Evolutionary conservation across 92 coral and sea anemone species (phyloP).

Genomic region (Isaurus tuberculatus): DNA sequence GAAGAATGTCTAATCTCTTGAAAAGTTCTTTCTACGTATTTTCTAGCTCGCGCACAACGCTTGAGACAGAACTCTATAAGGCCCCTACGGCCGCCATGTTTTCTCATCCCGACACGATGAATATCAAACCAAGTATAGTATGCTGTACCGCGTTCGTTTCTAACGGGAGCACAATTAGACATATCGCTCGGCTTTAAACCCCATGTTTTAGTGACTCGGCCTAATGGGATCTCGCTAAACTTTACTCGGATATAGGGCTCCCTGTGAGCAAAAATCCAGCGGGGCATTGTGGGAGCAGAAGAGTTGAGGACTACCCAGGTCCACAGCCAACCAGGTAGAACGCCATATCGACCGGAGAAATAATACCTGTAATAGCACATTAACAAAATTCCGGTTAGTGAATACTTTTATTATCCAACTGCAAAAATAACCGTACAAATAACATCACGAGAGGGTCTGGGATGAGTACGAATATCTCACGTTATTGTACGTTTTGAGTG

Average conservation of each 20-base stretch:
- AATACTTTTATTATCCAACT: too few relatives aligned
- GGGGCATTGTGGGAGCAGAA: constrained; percentile 86
- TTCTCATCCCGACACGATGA: constrained; percentile 80
- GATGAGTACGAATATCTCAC: too few relatives aligned
- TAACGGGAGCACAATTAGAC: constrained; percentile 60
- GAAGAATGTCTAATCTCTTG: constrained; percentile 38
- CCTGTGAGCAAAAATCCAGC: constrained; percentile 89
- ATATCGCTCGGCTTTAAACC: constrained; percentile 80
- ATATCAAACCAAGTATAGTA: constrained; percentile 95
- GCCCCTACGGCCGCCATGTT: constrained; percentile 81
- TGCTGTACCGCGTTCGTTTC: constrained; percentile 88
- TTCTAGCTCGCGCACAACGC: constrained; percentile 92
- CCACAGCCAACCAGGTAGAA: constrained; percentile 97
- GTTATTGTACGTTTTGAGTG: too few relatives aligned
- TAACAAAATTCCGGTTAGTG: too few relatives aligned
- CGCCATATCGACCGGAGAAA: constrained; percentile 83
- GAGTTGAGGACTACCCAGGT: constrained; percentile 93
- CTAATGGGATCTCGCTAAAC: constrained; percentile 86
- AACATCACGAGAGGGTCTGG: too few relatives aligned
- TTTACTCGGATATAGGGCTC: constrained; percentile 86
- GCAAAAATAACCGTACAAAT: too few relatives aligned
- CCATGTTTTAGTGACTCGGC: constrained; percentile 88
- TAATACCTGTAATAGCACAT: constrained; percentile 33
- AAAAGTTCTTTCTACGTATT: constrained; percentile 86
- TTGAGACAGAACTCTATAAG: constrained; percentile 75